A percentile compares a stretch with the other conserved stretches of the same genome.
These are phyloP conservation scores for Mustela nigripes DNA, from an alignment of 2,113 vertebrate species.

Conservation along the genomic window DNA sequence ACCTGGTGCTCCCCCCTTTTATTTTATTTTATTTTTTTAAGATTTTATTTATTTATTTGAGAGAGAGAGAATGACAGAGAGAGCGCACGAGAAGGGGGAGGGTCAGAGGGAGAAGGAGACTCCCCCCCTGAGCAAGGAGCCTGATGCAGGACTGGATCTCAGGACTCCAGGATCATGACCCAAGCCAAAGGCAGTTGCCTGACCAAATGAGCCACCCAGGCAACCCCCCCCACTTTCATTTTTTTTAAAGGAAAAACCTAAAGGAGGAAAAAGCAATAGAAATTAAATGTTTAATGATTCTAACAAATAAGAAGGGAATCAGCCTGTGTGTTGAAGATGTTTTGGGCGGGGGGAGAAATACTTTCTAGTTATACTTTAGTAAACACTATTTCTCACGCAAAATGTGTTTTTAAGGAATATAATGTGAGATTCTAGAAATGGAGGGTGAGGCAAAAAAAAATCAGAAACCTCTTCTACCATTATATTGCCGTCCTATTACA, in stretches of 20 bases:
- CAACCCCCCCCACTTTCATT: not conserved
- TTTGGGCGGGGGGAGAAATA: constrained; percentile 57
- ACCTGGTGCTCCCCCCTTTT: too few species aligned
- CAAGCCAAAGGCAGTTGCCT: too few species aligned
- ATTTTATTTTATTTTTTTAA: too few species aligned
- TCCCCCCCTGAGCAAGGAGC: too few species aligned
- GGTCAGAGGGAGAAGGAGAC: too few species aligned
- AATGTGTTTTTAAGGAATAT: constrained; percentile 56
- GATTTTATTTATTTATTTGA: too few species aligned
- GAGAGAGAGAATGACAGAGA: too few species aligned
- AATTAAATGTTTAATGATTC: constrained; percentile 72
- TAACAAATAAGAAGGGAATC: constrained; percentile 68
- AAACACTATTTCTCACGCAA: constrained; percentile 81
- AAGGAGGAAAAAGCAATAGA: not conserved
- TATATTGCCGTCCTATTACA: not conserved
- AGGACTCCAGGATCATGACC: too few species aligned
- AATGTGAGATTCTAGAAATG: constrained; percentile 26
- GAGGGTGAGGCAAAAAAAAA: constrained; percentile 62
- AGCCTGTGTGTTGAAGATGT: constrained; percentile 69
- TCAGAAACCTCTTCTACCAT: constrained; percentile 44
- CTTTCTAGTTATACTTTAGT: constrained; percentile 83
- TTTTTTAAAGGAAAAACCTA: not conserved
- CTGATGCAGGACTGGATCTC: too few species aligned
- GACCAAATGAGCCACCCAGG: too few species aligned
- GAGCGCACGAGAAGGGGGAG: too few species aligned